Conservation (phyloP, 2,888 invertebrate genomes). For the Harpalus rubripes region DNA sequence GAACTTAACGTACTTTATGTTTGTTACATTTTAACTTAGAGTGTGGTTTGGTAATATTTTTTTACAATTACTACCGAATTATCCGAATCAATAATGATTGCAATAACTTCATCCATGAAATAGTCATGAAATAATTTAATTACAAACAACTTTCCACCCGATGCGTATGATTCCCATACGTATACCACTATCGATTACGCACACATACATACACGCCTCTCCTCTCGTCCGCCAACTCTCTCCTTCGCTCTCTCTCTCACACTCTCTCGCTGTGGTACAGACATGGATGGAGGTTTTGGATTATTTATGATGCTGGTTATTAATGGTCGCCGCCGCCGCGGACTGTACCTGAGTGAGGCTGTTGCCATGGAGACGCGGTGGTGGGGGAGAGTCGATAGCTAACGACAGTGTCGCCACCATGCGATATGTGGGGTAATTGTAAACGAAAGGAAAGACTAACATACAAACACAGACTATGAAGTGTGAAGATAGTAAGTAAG, state of each 20-base stretch:
- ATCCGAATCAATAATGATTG: slow-evolving; percentile 11
- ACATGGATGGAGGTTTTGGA: slow-evolving; percentile 59
- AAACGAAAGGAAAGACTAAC: neutral
- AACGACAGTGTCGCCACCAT: slow-evolving; percentile 50
- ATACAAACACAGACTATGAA: too few relatives aligned
- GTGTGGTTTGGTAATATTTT: too few relatives aligned
- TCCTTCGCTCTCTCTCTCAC: too few relatives aligned
- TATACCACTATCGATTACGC: slow-evolving; percentile 61
- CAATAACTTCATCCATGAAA: slow-evolving; percentile 34
- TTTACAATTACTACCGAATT: too few relatives aligned
- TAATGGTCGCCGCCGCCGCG: slow-evolving; percentile 61
- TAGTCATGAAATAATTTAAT: slow-evolving; percentile 50
- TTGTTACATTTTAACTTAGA: too few relatives aligned
- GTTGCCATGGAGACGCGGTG: slow-evolving; percentile 58
- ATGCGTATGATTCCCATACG: slow-evolving; percentile 4
- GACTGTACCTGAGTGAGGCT: slow-evolving; percentile 66
- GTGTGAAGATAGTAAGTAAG: too few relatives aligned
- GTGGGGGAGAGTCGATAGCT: slow-evolving; percentile 56
- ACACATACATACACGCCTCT: slow-evolving; percentile 29
- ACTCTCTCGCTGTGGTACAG: slow-evolving; percentile 30
- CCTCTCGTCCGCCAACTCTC: neutral
- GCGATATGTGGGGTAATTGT: neutral
- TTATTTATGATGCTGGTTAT: slow-evolving; percentile 66
- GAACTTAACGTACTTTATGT: too few relatives aligned
- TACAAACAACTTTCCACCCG: slow-evolving; percentile 24